Evolutionary conservation across 2,888 invertebrate species (phyloP).

Genomic region (Andrena bucephala): DNA sequence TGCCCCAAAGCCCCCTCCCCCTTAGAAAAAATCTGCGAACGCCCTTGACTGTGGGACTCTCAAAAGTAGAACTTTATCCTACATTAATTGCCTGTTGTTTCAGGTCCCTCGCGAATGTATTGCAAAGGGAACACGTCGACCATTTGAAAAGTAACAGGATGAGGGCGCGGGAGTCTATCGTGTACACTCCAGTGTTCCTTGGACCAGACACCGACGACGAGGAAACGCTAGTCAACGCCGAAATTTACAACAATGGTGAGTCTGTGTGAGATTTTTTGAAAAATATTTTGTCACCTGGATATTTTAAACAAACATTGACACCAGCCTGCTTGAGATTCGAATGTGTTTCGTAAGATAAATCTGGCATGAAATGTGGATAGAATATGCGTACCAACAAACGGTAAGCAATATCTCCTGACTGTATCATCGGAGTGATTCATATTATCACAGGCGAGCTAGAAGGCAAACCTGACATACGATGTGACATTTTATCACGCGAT

Average conservation of each 20-base stretch:
- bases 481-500: too few species aligned
- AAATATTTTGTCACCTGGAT: neutral
- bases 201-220: conserved; percentile 84
- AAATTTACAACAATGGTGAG: conserved; percentile 83
- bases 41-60: too few species aligned
- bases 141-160: conserved; percentile 63
- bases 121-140: neutral
- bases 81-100: conserved; percentile 25
- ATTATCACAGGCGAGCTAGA: too few species aligned
- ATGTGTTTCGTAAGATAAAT: neutral
- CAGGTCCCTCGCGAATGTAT: conserved; percentile 56
- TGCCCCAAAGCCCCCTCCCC: too few species aligned
- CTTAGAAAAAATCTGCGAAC: too few species aligned
- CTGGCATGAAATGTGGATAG: neutral
- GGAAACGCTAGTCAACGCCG: conserved; percentile 83
- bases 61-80: neutral
- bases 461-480: too few species aligned
- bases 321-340: neutral
- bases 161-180: conserved; percentile 82
- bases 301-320: neutral
- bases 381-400: conserved; percentile 36
- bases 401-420: conserved; percentile 21
- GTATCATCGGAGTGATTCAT: conserved; percentile 14
- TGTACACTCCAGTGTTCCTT: conserved; percentile 83
- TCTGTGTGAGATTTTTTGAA: neutral